phyloP scores from a whole-genome alignment of 2,797 vertebrate genomes.

The Taenioides sp. region DNA sequence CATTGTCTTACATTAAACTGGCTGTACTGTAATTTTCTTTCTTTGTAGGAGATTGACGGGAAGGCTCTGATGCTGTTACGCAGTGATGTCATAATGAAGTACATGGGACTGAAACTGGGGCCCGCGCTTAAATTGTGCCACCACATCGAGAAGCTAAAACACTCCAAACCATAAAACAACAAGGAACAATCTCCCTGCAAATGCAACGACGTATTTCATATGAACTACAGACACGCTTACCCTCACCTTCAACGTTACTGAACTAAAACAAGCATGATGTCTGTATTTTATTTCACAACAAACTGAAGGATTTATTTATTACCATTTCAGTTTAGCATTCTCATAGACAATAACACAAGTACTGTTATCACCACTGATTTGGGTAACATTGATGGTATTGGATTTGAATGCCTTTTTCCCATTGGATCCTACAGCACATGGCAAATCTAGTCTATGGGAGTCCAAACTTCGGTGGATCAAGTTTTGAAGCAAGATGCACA shows the following conservation, averaged over 20 bases:
- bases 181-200: slow-evolving; percentile 19
- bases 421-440: background rate
- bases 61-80: slow-evolving; percentile 91
- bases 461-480: background rate
- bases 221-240: slow-evolving; percentile 2
- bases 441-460: background rate
- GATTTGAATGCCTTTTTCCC: background rate
- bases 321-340: slow-evolving; percentile 16
- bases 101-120: slow-evolving; percentile 96
- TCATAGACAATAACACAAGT: background rate
- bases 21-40: slow-evolving; percentile 43
- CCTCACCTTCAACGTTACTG: slow-evolving; percentile 10
- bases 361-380: background rate
- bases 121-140: slow-evolving; percentile 95
- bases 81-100: slow-evolving; percentile 97
- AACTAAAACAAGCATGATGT: slow-evolving; percentile 14
- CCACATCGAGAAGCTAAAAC: slow-evolving; percentile 94
- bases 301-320: slow-evolving; percentile 23
- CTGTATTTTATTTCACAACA: slow-evolving; percentile 32
- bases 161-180: slow-evolving; percentile 88
- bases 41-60: slow-evolving; percentile 91
- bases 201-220: slow-evolving; percentile 8
- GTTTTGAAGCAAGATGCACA: background rate
- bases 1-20: too few species aligned
- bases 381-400: background rate